Base-by-base conservation (phyloP, 2,888 invertebrate genomes). In the Mesorhabditis sp. region DNA sequence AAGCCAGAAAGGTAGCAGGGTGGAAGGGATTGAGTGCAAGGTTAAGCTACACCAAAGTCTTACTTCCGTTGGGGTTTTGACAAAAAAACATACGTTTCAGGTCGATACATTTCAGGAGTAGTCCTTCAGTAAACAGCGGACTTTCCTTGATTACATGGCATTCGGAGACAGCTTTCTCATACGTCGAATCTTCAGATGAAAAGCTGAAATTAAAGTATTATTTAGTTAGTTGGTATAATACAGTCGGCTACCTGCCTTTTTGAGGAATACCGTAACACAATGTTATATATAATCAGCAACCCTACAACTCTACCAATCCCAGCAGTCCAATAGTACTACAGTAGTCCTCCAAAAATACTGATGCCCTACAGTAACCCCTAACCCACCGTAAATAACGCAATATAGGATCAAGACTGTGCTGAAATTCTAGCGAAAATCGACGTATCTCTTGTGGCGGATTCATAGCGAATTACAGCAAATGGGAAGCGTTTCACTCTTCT, bases 51-150 rank as follows among this genome's bases (percentile, higher is more conserved):
- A 28, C 28, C 28, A 28, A 28, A 28, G 28, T 28, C 28, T 28
- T 28, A 28, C 28, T 28, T 28, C 28, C 28, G 28, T 28, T 28
- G 28, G 28, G 28, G 28, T 28, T 28, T 28, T 28, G 28, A 28
- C 28, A 28, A 28, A 15, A 44, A 43, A 10, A 5, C 79, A 73
- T 50, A 83, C 83, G 81, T 69, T 80, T 78, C n/a, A 72, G 72
- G 66, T 84, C 84, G 43, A 82, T 75, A 65, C 82, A 84, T 70
- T 82, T 81, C 43, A 83, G 75, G 4, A 83, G 72, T 6, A 84
- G 74, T 4, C 78, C 81, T 65, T 84, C 80, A 3, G 73, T 64
- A 67, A 82, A 81, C 62, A 74, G 75, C 28, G 69, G 67, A 42
- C 70, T 67, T 58, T 73, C 71, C 62, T 78, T 73, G 61, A 82